A percentile compares a stretch with the other conserved stretches of the same genome.
Conservation (phyloP, 2,888 invertebrate species). For the Heliconius erato region DNA sequence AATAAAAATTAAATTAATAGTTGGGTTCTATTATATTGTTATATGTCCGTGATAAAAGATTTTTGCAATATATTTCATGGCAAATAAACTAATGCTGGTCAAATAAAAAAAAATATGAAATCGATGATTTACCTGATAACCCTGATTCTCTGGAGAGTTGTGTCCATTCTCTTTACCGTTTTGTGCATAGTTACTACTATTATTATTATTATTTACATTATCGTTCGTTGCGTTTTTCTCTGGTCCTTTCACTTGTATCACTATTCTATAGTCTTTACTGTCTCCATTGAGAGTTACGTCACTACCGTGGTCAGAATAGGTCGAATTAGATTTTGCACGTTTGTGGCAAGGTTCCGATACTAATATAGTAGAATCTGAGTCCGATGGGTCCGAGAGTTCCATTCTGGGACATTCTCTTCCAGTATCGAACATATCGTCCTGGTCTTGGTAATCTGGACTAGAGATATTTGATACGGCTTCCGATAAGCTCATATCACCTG, state of each 20-base stretch:
- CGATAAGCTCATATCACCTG: constrained; percentile 92
- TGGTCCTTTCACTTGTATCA: constrained; percentile 89
- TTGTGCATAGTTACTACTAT: constrained; percentile 78
- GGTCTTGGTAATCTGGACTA: constrained; percentile 95
- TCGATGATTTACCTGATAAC: constrained; percentile 83
- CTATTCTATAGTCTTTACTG: constrained; percentile 89
- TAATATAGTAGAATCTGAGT: constrained; percentile 94
- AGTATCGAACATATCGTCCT: constrained; percentile 92
- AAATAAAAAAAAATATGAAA: too few relatives aligned
- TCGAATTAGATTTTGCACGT: constrained; percentile 78
- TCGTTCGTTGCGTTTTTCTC: constrained; percentile 74
- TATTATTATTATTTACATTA: constrained; percentile 77
- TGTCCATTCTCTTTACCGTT: constrained; percentile 80
- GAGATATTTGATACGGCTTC: constrained; percentile 96
- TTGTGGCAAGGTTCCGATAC: constrained; percentile 92
- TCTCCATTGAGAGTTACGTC: constrained; percentile 86
- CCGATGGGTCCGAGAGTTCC: constrained; percentile 95
- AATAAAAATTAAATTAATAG: too few relatives aligned
- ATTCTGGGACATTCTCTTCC: constrained; percentile 92
- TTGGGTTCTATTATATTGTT: too few relatives aligned
- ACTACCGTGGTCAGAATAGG: constrained; percentile 84
- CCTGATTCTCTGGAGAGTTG: constrained; percentile 85
- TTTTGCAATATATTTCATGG: too few relatives aligned
- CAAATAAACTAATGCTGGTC: too few relatives aligned
- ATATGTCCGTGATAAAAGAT: too few relatives aligned